phyloP scores from a whole-genome alignment of 2,113 vertebrate genomes.

The Cricetomys ansorgei region DNA sequence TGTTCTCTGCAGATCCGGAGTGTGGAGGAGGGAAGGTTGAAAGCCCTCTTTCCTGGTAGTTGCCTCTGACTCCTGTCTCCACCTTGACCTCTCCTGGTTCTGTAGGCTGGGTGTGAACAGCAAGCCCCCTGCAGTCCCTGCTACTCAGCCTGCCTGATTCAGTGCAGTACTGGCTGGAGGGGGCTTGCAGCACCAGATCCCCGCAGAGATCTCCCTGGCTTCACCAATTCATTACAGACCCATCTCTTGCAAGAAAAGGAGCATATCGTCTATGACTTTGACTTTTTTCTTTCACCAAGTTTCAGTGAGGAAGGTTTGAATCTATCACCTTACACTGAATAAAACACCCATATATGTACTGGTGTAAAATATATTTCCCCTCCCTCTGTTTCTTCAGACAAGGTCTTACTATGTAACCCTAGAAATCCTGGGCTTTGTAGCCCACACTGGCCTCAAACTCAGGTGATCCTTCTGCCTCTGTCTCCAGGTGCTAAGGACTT shows the following conservation, averaged over 20 bases:
- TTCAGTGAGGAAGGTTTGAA: neutral
- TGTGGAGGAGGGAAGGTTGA: neutral
- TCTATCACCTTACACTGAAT: neutral
- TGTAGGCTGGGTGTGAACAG: neutral
- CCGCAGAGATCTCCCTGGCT: neutral
- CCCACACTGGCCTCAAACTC: neutral
- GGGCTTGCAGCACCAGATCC: neutral
- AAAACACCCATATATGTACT: neutral
- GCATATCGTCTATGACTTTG: neutral
- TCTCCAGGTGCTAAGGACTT: neutral
- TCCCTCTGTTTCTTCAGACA: neutral
- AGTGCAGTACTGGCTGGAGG: neutral
- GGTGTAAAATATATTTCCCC: neutral
- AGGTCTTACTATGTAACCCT: neutral
- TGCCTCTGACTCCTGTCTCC: neutral
- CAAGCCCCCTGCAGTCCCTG: neutral
- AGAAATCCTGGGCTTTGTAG: neutral
- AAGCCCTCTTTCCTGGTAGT: neutral
- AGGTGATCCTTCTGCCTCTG: neutral
- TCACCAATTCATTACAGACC: neutral
- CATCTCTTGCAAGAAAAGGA: neutral
- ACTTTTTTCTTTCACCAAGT: neutral
- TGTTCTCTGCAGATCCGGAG: no score
- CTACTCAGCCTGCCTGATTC: neutral
- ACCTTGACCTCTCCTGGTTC: neutral